phyloP scores from a whole-genome alignment of 1,140 invertebrate species.

The Thrips palmi region DNA sequence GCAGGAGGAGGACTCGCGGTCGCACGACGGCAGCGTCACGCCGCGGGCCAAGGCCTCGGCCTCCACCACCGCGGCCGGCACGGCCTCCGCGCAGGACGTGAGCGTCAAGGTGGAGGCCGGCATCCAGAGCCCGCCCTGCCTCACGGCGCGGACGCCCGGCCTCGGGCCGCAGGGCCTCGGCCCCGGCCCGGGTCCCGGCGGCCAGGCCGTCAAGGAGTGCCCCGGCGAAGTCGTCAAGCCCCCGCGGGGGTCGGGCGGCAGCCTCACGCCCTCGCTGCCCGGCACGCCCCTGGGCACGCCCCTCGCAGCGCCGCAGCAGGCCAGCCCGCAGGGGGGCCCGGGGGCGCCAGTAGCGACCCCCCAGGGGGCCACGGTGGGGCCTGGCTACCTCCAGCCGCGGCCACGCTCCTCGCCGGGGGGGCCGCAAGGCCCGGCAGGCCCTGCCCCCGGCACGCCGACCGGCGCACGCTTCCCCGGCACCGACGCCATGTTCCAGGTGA shows the following conservation, averaged over 20 bases:
- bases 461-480: conserved; percentile 13
- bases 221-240: too few relatives aligned
- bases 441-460: conserved; percentile 3
- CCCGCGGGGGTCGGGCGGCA: conserved; percentile 32
- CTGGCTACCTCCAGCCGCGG: conserved; percentile 14
- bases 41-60: conserved; percentile 21
- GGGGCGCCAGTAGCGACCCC: conserved; percentile 17
- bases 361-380: conserved; percentile 11
- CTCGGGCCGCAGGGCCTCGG: not conserved
- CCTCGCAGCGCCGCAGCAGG: conserved; percentile 1
- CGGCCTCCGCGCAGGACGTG: conserved; percentile 4
- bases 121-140: too few relatives aligned
- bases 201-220: too few relatives aligned
- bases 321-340: conserved; percentile 8
- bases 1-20: conserved; percentile 54
- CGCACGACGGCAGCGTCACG: conserved; percentile 36
- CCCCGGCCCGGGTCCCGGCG: not conserved
- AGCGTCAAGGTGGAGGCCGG: conserved; percentile 18
- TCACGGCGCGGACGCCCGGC: too few relatives aligned
- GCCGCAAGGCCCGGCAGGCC: conserved; percentile 17
- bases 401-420: conserved; percentile 14
- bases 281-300: conserved; percentile 36
- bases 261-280: conserved; percentile 41
- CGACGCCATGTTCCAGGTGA: conserved; percentile 6
- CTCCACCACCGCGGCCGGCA: not conserved